Conservation (phyloP, 2,797 vertebrate genomes). For the Sebastes vulpes region DNA sequence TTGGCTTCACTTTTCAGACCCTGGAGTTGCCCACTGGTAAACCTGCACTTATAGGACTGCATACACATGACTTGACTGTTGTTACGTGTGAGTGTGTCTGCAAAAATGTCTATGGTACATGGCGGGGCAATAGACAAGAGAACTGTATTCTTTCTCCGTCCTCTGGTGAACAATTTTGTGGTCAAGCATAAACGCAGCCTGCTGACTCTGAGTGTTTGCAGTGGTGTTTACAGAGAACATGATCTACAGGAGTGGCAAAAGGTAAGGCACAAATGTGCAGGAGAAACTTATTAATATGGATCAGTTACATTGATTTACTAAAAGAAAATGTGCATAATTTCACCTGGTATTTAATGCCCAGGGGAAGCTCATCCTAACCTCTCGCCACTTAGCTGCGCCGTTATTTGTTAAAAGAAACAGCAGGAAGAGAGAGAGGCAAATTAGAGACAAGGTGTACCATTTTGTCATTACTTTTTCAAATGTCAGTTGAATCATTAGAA, state of each 20-base stretch:
- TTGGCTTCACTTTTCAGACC: neutral
- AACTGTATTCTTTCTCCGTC: neutral
- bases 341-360: slow-evolving; percentile 10
- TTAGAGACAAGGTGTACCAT: neutral
- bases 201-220: neutral
- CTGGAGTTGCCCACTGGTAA: neutral
- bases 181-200: neutral
- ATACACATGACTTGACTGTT: neutral
- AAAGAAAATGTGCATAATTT: slow-evolving; percentile 9
- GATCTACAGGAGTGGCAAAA: neutral
- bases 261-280: neutral
- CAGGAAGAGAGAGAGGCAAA: slow-evolving; percentile 1
- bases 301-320: slow-evolving; percentile 32
- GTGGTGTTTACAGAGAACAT: slow-evolving; percentile 1
- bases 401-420: slow-evolving; percentile 20
- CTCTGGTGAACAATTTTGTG: neutral
- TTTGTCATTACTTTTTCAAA: slow-evolving; percentile 33
- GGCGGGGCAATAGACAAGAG: neutral
- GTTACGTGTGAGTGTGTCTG: neutral
- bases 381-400: neutral
- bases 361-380: neutral
- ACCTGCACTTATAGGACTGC: neutral
- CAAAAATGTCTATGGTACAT: neutral
- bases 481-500: slow-evolving; percentile 16
- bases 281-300: slow-evolving; percentile 9